A percentile compares a stretch with the other conserved stretches of the same genome.
These are phyloP conservation scores for Grammomys surdaster DNA, from an alignment of 2,113 vertebrate species.

Conservation along the genomic window DNA sequence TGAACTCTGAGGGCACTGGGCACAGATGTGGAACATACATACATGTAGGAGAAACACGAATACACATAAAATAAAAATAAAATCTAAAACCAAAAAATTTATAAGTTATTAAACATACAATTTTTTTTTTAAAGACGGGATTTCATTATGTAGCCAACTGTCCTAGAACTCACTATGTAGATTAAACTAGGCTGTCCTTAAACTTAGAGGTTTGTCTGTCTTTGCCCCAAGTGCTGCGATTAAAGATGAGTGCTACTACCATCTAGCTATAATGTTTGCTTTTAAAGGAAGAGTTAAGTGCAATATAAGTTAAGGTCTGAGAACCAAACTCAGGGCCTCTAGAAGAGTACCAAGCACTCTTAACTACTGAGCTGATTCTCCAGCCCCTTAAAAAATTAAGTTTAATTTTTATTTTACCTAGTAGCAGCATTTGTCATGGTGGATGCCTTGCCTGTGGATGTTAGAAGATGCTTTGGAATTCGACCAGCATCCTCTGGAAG, in stretches of 20 bases:
- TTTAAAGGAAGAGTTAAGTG: neutral
- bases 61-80: neutral
- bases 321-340: neutral
- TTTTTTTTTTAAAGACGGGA: neutral
- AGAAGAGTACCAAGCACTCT: neutral
- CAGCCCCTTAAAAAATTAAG: neutral
- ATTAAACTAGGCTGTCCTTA: neutral
- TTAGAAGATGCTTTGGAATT: neutral
- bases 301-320: neutral
- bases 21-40: neutral
- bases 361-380: neutral
- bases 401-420: constrained; percentile 50
- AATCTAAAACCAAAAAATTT: neutral
- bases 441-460: neutral
- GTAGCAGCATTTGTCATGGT: constrained; percentile 45
- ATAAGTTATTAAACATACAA: neutral
- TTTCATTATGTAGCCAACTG: neutral
- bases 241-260: neutral
- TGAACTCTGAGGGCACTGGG: neutral
- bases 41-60: neutral
- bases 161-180: neutral
- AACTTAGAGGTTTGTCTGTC: neutral
- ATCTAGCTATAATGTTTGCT: neutral
- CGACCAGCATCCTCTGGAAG: neutral
- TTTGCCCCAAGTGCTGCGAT: neutral